Conservation (phyloP, 2,797 vertebrate species). For the Botia kubotai region DNA sequence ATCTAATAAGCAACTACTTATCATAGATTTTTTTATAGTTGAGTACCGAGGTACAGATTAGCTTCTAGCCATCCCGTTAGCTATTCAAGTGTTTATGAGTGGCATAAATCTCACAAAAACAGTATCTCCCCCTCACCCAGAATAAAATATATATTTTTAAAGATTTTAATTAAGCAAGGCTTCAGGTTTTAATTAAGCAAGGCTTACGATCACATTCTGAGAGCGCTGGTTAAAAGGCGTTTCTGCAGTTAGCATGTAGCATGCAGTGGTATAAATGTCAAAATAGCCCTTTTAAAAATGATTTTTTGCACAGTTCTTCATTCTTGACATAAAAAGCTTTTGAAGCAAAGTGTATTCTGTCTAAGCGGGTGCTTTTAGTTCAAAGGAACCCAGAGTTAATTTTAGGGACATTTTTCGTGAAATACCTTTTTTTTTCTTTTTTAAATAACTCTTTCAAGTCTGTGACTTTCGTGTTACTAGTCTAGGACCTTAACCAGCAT, state of each 20-base stretch:
- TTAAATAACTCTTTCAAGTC: too few relatives aligned
- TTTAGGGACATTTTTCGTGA: too few relatives aligned
- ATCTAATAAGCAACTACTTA: not conserved
- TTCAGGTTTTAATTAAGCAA: constrained; percentile 9
- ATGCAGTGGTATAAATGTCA: constrained; percentile 21
- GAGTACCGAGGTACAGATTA: constrained; percentile 42
- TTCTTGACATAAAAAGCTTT: constrained; percentile 5
- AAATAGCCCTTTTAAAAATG: constrained; percentile 52
- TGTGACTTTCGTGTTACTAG: too few relatives aligned
- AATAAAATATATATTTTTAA: constrained; percentile 5
- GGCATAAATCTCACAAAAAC: constrained; percentile 16
- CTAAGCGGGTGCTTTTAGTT: not conserved
- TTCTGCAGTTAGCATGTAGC: not conserved
- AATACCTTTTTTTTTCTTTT: too few relatives aligned
- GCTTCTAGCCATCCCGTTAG: constrained; percentile 41
- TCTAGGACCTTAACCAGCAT: too few relatives aligned
- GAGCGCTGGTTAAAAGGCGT: not conserved
- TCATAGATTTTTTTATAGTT: not conserved
- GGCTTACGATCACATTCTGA: constrained; percentile 30
- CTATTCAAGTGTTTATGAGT: constrained; percentile 50
- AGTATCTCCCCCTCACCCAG: not conserved
- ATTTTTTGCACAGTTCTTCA: constrained; percentile 23
- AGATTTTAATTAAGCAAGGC: constrained; percentile 9
- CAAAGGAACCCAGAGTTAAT: not conserved
- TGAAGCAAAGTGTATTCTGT: constrained; percentile 28